Base-by-base conservation (phyloP, 2,113 vertebrate species). In the Ophiodon elongatus region DNA sequence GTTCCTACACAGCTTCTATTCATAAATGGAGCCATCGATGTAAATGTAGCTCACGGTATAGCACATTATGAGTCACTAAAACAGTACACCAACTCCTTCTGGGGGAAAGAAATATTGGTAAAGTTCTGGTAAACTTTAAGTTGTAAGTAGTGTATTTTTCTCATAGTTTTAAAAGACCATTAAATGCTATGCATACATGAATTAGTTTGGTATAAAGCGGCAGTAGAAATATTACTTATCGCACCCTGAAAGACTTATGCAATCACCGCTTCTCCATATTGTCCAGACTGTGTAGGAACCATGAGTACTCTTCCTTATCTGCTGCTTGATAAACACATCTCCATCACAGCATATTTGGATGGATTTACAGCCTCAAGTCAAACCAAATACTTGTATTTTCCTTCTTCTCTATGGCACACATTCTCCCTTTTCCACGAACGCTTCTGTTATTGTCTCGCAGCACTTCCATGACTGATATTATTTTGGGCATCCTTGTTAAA, bases 231-330 rank as follows among this genome's bases (percentile, higher is more conserved):
- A 39, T 27, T 8, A 63, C 45, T 70, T 43, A 33, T 45, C 0
- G 0, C 7, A 19, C 31, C n/a, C 15, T 57, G 1, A 73, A 64
- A 64, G 47, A 21, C 19, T 19, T 6, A 37, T 52, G 37, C 8
- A 65, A 17, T 27, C 45, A 5, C 8, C 4, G 23, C 31, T 65
- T 64, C 14, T 80, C 27, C 19, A 25, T 17, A 19, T 52, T 76
- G 41, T 65, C 17, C 56, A 78, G 43, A 83, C 45, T 82, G 67
- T 15, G 9, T 45, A 73, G 76, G 76, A 80, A 87, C 65, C 33
- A 37, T 56, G 73, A 89, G 79, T 25, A 25, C 33, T 71, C 43
- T 54, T 39, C 45, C 1, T 43, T 6, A 29, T 78, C 73, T 60
- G 31, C 54, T 29, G 71, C 43, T 76, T 65, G 11, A 56, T 47